Evolutionary conservation across 2,797 vertebrate species (phyloP).

Genomic region (Chromobotia macracanthus): DNA sequence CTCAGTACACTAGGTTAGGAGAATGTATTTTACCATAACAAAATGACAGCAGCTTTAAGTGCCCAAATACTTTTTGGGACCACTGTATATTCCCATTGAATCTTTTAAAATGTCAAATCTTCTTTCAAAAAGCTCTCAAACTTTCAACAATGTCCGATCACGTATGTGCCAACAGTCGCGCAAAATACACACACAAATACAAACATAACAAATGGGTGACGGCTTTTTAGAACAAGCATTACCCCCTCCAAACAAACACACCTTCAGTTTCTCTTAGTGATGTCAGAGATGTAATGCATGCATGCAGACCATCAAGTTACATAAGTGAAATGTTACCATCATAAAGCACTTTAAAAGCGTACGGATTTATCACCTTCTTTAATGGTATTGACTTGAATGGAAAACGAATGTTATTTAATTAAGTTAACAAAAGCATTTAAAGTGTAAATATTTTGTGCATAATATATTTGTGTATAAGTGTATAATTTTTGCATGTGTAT

Average conservation of each 20-base stretch:
- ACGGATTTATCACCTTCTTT: constrained; percentile 40
- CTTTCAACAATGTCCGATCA: background rate
- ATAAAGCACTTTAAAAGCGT: constrained; percentile 73
- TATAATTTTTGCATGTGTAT: constrained; percentile 12
- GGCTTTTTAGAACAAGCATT: background rate
- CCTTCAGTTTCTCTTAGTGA: background rate
- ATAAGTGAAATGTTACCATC: constrained; percentile 55
- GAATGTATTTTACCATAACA: background rate
- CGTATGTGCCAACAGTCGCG: background rate
- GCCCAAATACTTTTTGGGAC: background rate
- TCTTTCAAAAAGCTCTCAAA: constrained; percentile 7
- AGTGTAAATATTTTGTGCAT: constrained; percentile 64
- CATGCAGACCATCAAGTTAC: background rate
- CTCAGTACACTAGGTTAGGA: background rate
- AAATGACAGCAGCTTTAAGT: background rate
- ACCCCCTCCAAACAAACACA: background rate
- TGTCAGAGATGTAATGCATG: constrained; percentile 16
- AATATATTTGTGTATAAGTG: constrained; percentile 29
- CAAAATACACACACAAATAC: constrained; percentile 8
- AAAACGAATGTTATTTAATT: constrained; percentile 67
- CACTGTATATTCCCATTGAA: constrained; percentile 22
- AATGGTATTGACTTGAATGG: constrained; percentile 68
- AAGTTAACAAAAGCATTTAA: constrained; percentile 55
- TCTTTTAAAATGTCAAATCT: constrained; percentile 3
- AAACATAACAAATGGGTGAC: background rate